A percentile compares a stretch with the other conserved stretches of the same genome.
Evolutionary conservation across 2,888 invertebrate genomes (phyloP).

Genomic region (Drosophila mettleri): DNA sequence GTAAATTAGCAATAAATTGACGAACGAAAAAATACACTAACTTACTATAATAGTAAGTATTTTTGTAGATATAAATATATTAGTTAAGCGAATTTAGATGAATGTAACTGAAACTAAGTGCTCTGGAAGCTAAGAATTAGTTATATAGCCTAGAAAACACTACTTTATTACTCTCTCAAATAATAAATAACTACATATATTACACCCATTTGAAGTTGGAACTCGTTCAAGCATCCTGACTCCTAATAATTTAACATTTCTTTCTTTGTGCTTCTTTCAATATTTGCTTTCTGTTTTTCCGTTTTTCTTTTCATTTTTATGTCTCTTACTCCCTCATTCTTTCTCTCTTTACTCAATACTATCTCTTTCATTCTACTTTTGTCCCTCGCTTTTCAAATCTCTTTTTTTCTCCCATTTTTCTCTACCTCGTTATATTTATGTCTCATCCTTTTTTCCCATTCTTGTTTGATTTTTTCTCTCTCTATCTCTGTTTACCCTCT

Average conservation of each 20-base stretch:
- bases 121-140: neutral
- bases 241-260: neutral
- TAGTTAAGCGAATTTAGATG: neutral
- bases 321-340: too few species aligned
- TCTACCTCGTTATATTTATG: too few species aligned
- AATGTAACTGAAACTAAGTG: neutral
- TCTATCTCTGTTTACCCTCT: too few species aligned
- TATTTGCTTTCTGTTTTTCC: too few species aligned
- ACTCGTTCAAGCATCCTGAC: neutral
- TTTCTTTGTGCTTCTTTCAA: too few species aligned
- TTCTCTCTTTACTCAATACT: too few species aligned
- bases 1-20: neutral
- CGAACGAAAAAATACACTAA: neutral
- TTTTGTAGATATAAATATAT: neutral
- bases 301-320: too few species aligned
- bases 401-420: too few species aligned
- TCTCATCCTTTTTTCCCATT: too few species aligned
- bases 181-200: neutral
- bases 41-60: neutral
- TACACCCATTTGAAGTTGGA: neutral
- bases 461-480: too few species aligned
- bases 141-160: neutral
- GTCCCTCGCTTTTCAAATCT: too few species aligned
- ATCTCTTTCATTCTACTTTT: too few species aligned
- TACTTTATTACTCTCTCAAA: neutral